Base-by-base conservation (phyloP, 2,888 invertebrate species). In the Physocephala rufipes region DNA sequence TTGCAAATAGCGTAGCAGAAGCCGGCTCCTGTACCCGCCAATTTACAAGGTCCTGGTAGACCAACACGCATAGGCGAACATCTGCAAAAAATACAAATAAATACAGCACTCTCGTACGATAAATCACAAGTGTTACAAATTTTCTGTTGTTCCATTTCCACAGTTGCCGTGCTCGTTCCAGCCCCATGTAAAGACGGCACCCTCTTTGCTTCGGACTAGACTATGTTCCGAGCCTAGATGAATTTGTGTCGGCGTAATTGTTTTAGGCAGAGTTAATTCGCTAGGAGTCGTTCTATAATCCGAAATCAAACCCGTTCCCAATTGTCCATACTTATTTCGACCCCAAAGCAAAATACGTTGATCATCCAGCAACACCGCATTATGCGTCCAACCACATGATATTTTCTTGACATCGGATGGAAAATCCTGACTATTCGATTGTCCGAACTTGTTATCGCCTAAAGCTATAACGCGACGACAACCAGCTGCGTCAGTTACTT, bases 91-190 rank as follows among this genome's bases (percentile, higher is more conserved):
- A 76, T 61, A 24, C 13, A 7, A 72, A 47, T 65, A 51, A 65
- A n/a, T 59, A 28, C 24, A 43, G 45, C 7, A 47, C 36, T 61
- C 64, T 45, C 5, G 64, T n/a, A 28, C 68, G 15, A 15, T 53
- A 26, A 51, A 28, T 13, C 13, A 51, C 3, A 13, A 28, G 19
- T 30, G 4, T 81, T 79, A 86, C 86, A 86, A 49, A 78, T 86
- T 86, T 28, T 84, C 82, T 0, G 80, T 81, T 0, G 79, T 75
- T 68, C 90, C 90, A 76, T 90, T 91, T 68, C 95, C 95, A 79
- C 95, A 95, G 82, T 92, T 95, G 51, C 93, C 93, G 86, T 95
- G 95, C 81, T 95, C 95, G 85, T 95, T 95, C 95, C 95, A 95
- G 0, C 95, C 95, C 95, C 95, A 95, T 24, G 92, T 90, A 81